phyloP scores from a whole-genome alignment of 1,140 invertebrate species.

The Tyrophagus putrescentiae region DNA sequence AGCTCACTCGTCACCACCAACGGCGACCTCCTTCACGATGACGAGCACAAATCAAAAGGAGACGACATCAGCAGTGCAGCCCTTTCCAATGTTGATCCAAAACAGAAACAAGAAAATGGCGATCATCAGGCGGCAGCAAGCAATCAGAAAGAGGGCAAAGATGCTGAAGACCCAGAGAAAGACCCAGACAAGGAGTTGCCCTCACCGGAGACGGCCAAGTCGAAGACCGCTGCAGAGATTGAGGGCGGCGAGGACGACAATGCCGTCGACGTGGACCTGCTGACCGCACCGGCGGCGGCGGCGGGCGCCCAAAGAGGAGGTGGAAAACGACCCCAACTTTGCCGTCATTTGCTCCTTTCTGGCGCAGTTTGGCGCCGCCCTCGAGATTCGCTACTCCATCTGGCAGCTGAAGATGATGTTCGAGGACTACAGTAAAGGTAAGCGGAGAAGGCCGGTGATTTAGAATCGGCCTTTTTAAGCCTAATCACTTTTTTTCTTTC shows the following conservation, averaged over 20 bases:
- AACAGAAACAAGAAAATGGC: neutral
- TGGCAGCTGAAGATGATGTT: constrained; percentile 67
- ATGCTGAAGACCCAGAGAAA: too few relatives aligned
- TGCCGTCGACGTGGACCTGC: neutral
- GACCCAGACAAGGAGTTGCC: too few relatives aligned
- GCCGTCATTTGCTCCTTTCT: constrained; percentile 85
- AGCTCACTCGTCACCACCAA: too few relatives aligned
- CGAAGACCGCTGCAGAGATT: too few relatives aligned
- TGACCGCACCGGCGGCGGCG: neutral
- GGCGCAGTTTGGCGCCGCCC: constrained; percentile 64
- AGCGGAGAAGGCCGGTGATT: constrained; percentile 12
- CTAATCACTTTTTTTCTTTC: constrained; percentile 22
- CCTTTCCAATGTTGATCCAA: constrained; percentile 2
- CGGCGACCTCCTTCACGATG: neutral
- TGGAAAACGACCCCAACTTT: constrained; percentile 79
- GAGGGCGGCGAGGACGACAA: too few relatives aligned
- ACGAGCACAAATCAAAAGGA: neutral
- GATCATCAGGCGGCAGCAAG: neutral
- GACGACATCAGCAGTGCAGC: too few relatives aligned
- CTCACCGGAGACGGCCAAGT: too few relatives aligned
- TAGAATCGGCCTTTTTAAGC: neutral
- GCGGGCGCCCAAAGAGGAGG: constrained; percentile 1
- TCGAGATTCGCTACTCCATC: constrained; percentile 48
- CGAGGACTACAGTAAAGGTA: constrained; percentile 67
- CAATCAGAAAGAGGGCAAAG: neutral